Percentiles rank a stretch among this genome's conserved stretches.
These are phyloP conservation scores for Cryptotermes secundus DNA, from an alignment of 1,140 invertebrate genomes.

Conservation along the genomic window DNA sequence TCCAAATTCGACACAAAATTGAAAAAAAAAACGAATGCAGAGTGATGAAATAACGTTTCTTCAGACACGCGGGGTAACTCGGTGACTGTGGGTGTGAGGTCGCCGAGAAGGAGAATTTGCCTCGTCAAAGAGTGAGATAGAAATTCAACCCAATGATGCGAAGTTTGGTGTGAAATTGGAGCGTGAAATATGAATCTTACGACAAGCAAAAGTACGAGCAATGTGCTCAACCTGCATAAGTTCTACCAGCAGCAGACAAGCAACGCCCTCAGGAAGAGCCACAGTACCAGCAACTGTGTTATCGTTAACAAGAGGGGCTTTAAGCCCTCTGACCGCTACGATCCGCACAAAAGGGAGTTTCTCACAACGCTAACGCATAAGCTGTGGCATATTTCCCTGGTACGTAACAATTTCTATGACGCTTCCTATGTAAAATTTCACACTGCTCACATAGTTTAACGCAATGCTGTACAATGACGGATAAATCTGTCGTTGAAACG, in stretches of 20 bases:
- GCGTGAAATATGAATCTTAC: slow-evolving; percentile 29
- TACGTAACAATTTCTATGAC: slow-evolving; percentile 50
- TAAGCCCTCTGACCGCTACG: slow-evolving; percentile 79
- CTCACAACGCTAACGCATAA: slow-evolving; percentile 74
- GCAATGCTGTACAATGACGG: no score
- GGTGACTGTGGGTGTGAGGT: neutral
- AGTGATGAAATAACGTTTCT: no score
- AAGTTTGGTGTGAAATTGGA: neutral
- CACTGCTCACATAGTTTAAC: neutral
- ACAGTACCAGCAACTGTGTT: slow-evolving; percentile 44
- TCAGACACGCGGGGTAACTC: neutral
- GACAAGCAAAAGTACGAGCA: slow-evolving; percentile 25
- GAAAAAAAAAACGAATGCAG: no score
- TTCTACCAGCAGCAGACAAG: neutral
- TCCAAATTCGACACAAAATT: no score
- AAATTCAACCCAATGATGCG: no score
- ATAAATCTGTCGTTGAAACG: no score
- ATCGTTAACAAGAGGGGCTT: slow-evolving; percentile 65
- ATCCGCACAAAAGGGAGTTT: slow-evolving; percentile 76
- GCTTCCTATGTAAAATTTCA: neutral
- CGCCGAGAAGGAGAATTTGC: neutral
- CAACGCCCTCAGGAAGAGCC: neutral
- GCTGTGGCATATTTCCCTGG: slow-evolving; percentile 76
- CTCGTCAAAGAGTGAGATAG: no score
- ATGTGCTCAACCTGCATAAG: slow-evolving; percentile 24